phyloP scores from a whole-genome alignment of 53 echinoderm and acorn worm genomes.

The Crossaster papposus region DNA sequence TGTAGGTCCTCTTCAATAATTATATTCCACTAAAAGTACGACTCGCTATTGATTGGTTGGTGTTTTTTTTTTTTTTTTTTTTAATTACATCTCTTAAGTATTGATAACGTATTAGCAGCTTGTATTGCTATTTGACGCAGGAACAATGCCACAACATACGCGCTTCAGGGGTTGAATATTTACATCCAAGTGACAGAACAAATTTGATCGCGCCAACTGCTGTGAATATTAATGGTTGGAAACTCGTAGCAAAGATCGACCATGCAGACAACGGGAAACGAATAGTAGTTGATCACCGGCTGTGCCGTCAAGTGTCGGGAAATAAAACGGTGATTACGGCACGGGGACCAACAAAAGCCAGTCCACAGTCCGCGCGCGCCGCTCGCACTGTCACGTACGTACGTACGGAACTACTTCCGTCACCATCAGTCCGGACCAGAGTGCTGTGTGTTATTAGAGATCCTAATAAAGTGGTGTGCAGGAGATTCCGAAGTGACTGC shows the following conservation, averaged over 20 bases:
- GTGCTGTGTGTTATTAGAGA: background rate
- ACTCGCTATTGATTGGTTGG: no score
- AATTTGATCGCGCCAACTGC: background rate
- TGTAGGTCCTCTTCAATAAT: no score
- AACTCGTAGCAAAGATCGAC: background rate
- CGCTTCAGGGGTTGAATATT: background rate
- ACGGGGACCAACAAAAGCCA: background rate
- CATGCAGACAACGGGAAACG: background rate
- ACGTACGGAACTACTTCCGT: background rate
- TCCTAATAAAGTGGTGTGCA: background rate
- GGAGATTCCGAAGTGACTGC: background rate
- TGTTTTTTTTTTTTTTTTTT: no score
- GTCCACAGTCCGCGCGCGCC: slow-evolving; percentile 5
- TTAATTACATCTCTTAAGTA: no score
- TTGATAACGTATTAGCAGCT: background rate
- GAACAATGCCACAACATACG: background rate
- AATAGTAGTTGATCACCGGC: background rate
- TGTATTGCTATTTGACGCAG: background rate
- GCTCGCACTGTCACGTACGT: background rate
- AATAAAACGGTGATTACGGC: slow-evolving; percentile 5
- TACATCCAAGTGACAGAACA: background rate
- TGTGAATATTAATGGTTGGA: background rate
- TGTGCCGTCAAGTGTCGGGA: slow-evolving; percentile 3
- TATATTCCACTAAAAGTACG: no score
- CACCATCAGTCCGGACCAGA: background rate